phyloP scores from a whole-genome alignment of 2,888 invertebrate genomes.

The Cephus sareptanus region DNA sequence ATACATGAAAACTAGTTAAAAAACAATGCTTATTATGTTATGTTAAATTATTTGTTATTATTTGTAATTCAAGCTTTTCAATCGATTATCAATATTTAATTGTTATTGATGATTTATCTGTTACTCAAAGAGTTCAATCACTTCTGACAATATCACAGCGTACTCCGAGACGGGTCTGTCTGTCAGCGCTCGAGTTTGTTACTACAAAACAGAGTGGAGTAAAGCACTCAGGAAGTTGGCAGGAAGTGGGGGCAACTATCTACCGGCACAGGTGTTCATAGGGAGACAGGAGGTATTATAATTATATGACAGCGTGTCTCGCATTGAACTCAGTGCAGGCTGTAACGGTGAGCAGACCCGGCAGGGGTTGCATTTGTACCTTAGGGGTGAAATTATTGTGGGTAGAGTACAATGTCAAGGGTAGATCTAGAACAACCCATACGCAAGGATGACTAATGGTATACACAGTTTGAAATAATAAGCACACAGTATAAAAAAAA shows the following conservation, averaged over 20 bases:
- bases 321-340: neutral
- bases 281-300: conserved; percentile 26
- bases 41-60: neutral
- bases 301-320: neutral
- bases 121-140: neutral
- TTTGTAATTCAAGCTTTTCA: neutral
- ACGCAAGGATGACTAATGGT: neutral
- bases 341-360: neutral
- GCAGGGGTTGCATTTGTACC: neutral
- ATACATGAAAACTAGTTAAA: neutral
- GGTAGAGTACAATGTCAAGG: neutral
- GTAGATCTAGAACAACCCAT: neutral
- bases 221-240: conserved; percentile 42
- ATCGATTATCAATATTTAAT: neutral
- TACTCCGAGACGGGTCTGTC: neutral
- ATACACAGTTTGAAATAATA: neutral
- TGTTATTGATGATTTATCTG: neutral
- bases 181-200: conserved; percentile 19
- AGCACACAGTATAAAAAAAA: neutral
- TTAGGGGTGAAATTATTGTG: neutral
- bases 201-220: conserved; percentile 32
- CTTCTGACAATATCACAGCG: neutral
- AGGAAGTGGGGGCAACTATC: conserved; percentile 31
- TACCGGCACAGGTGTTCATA: conserved; percentile 41
- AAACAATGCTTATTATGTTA: neutral